Percentiles rank a stretch among this genome's conserved stretches.
These are phyloP conservation scores for Microplitis mediator DNA, from an alignment of 1,140 invertebrate genomes.

Conservation along the genomic window DNA sequence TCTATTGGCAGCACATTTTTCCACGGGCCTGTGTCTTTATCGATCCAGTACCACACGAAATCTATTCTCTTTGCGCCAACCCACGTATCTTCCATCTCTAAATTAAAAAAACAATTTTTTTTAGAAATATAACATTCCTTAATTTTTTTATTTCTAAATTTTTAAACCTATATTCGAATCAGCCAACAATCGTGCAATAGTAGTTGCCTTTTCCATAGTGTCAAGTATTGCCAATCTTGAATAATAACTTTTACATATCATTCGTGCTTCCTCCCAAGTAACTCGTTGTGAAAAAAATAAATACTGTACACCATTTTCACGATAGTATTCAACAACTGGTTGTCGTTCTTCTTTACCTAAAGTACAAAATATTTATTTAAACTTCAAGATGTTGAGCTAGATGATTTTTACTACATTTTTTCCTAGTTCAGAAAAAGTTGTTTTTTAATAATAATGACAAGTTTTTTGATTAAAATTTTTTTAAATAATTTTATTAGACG, in stretches of 20 bases:
- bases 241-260: slow-evolving; percentile 38
- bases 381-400: no score
- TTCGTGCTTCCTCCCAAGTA: slow-evolving; percentile 41
- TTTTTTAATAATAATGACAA: no score
- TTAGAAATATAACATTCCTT: slow-evolving; percentile 6
- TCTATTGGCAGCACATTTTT: slow-evolving; percentile 33
- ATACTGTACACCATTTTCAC: slow-evolving; percentile 36
- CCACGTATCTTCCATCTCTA: slow-evolving; percentile 42
- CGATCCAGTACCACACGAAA: slow-evolving; percentile 39
- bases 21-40: slow-evolving; percentile 17
- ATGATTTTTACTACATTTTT: no score
- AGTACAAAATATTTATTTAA: not conserved
- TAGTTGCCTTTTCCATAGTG: slow-evolving; percentile 36
- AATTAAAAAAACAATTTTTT: not conserved
- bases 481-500: no score
- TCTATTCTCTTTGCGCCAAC: slow-evolving; percentile 38
- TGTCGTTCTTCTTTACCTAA: slow-evolving; percentile 35
- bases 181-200: slow-evolving; percentile 33
- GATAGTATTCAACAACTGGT: slow-evolving; percentile 39
- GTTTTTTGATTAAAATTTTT: no score
- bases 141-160: slow-evolving; percentile 7
- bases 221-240: slow-evolving; percentile 38
- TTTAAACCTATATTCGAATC: slow-evolving; percentile 41
- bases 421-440: no score
- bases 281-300: slow-evolving; percentile 41